Conservation (phyloP, 35 echinoderm and acorn worm genomes). For the Lytechinus pictus region DNA sequence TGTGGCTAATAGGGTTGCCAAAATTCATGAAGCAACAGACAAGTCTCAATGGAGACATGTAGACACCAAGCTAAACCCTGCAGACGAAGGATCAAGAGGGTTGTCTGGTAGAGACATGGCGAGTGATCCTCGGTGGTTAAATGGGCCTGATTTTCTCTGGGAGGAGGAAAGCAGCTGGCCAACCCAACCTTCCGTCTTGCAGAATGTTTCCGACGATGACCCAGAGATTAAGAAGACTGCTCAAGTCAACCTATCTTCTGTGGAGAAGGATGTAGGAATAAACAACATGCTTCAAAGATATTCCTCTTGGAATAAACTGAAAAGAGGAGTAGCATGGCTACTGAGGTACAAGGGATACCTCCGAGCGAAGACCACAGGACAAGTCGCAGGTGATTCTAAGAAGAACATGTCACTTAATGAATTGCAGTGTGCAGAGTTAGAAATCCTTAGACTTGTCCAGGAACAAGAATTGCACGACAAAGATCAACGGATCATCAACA, state of each 20-base stretch:
- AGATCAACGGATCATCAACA: no score
- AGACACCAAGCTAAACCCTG: background rate
- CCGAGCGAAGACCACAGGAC: no score
- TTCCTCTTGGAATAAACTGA: slow-evolving; percentile 59
- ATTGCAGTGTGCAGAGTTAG: no score
- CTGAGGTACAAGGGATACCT: slow-evolving; percentile 8
- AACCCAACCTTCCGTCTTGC: background rate
- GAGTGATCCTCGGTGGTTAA: slow-evolving; percentile 17
- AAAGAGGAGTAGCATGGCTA: slow-evolving; percentile 52
- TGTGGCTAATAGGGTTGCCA: no score
- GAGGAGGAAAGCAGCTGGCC: slow-evolving; percentile 16
- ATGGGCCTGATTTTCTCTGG: slow-evolving; percentile 22
- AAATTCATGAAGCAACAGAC: background rate
- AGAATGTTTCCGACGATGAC: slow-evolving; percentile 6
- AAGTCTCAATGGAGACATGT: no score
- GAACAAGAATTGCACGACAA: no score
- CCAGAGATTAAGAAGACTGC: slow-evolving; percentile 40
- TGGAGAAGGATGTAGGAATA: background rate
- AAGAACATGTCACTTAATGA: no score
- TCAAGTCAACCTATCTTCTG: background rate
- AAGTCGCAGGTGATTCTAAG: no score
- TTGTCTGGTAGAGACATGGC: slow-evolving; percentile 4
- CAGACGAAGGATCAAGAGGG: background rate
- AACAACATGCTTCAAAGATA: slow-evolving; percentile 35
- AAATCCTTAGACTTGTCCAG: no score